phyloP scores from a whole-genome alignment of 2,797 vertebrate species.

The Lates japonicus region DNA sequence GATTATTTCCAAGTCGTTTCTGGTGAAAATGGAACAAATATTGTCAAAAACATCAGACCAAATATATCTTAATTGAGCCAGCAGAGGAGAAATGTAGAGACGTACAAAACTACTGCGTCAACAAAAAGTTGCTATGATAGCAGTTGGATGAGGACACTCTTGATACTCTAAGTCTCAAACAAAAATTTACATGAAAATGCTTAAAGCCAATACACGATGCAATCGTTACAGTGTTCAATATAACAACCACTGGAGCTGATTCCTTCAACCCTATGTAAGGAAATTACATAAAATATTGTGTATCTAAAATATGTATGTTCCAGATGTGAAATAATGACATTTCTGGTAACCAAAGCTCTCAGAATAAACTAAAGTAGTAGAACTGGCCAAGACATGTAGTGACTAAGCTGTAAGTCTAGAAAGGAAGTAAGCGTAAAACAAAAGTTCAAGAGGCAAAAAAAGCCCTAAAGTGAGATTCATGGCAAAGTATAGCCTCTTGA shows the following conservation, averaged over 20 bases:
- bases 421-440: no score
- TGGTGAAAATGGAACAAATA: slow-evolving; percentile 1
- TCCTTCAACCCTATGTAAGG: no score
- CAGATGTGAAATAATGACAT: not conserved
- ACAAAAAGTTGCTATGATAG: slow-evolving; percentile 6
- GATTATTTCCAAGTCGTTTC: slow-evolving; percentile 11
- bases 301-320: not conserved
- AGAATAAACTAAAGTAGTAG: no score
- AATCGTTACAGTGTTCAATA: no score
- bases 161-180: not conserved
- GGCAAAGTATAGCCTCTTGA: not conserved
- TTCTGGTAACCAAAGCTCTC: not conserved
- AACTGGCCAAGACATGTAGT: not conserved
- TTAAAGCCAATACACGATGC: not conserved
- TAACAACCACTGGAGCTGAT: no score
- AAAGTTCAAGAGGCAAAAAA: not conserved
- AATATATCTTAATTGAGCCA: slow-evolving; percentile 5
- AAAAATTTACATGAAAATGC: not conserved
- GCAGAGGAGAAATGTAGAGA: not conserved
- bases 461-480: no score
- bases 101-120: slow-evolving; percentile 5
- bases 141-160: not conserved
- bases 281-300: not conserved
- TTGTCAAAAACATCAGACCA: slow-evolving; percentile 8
- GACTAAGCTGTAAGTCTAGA: not conserved